These are phyloP conservation scores for Maccullochella peelii DNA, from an alignment of 2,113 vertebrate genomes.

Conservation along the genomic window DNA sequence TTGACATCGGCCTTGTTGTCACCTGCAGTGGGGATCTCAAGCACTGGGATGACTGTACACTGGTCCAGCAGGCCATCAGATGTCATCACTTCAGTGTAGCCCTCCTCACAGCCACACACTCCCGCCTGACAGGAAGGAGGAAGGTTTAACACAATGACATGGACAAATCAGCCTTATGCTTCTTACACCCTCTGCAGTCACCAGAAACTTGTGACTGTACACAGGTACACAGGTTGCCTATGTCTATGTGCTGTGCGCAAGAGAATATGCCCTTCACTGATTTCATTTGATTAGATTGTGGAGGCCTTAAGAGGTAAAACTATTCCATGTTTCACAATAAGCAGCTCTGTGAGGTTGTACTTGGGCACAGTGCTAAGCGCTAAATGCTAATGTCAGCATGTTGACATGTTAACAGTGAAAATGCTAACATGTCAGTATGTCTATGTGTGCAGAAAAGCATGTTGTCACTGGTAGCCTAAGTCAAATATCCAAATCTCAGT, in stretches of 20 bases:
- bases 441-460: no score
- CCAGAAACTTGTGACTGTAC: not conserved
- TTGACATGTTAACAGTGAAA: no score
- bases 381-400: no score
- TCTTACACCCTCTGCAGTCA: not conserved
- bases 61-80: constrained; percentile 93
- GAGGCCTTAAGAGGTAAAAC: not conserved
- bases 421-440: no score
- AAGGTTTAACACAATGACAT: not conserved
- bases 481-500: no score
- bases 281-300: not conserved
- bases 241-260: not conserved
- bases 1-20: constrained; percentile 94
- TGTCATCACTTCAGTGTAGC: constrained; percentile 96
- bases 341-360: no score
- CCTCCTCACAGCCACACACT: constrained; percentile 93
- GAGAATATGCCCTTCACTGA: not conserved
- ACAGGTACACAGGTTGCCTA: no score
- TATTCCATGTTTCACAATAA: not conserved
- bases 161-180: not conserved
- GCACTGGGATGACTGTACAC: constrained; percentile 94
- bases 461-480: no score
- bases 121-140: constrained; percentile 82
- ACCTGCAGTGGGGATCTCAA: constrained; percentile 92
- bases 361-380: no score